Conservation (phyloP, 2,797 vertebrate genomes). For the Propithecus deckenii region DNA sequence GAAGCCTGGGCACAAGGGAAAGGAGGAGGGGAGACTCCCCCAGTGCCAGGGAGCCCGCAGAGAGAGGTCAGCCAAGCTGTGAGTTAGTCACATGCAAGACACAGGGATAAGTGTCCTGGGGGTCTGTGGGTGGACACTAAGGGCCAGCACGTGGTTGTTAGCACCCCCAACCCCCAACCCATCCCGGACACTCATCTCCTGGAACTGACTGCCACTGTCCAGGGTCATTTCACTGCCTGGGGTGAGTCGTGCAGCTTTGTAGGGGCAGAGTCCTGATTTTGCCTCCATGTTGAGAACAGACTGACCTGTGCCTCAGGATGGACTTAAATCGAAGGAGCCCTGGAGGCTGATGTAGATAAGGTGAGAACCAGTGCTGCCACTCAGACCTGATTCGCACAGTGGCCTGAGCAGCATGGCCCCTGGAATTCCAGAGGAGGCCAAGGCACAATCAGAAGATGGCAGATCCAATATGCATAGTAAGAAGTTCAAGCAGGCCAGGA, state of each 20-base stretch:
- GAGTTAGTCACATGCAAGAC: background rate
- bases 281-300: background rate
- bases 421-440: background rate
- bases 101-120: background rate
- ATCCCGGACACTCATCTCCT: fast-evolving
- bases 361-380: background rate
- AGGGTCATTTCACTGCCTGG: background rate
- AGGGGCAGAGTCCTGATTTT: background rate
- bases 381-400: background rate
- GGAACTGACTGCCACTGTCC: background rate
- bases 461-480: background rate
- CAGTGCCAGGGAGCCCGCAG: fast-evolving
- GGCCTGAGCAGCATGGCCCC: fast-evolving
- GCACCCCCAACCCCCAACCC: too few species aligned
- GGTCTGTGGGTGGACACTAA: background rate
- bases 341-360: too few species aligned
- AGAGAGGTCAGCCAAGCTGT: background rate
- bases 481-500: background rate
- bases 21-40: background rate
- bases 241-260: fast-evolving
- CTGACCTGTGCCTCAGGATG: background rate
- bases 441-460: background rate
- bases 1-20: background rate
- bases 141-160: background rate
- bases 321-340: background rate